Evolutionary conservation across 2,797 vertebrate species (phyloP).

Genomic region (Clarias laeviceps): DNA sequence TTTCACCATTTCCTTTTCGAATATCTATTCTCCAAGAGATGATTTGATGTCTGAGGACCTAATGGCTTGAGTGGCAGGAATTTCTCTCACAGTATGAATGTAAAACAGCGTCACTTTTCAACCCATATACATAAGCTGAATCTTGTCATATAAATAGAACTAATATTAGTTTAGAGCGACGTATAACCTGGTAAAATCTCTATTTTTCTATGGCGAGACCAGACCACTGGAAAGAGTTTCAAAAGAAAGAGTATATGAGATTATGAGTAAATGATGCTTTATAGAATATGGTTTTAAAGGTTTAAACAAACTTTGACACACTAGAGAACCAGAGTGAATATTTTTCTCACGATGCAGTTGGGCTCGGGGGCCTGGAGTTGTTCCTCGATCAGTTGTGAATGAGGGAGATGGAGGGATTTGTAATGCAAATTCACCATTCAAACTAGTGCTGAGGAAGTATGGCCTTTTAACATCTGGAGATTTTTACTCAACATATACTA

Average conservation of each 20-base stretch:
- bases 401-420: conserved; percentile 1
- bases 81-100: conserved; percentile 59
- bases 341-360: conserved; percentile 46
- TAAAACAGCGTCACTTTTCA: conserved; percentile 52
- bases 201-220: conserved; percentile 66
- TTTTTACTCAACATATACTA: not conserved
- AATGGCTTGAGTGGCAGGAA: conserved; percentile 10
- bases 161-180: conserved; percentile 52
- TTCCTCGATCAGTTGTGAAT: conserved; percentile 23
- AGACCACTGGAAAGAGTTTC: conserved; percentile 47
- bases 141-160: conserved; percentile 9
- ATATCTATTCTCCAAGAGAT: not conserved
- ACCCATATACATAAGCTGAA: conserved; percentile 17
- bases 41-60: not conserved
- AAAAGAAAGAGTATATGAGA: conserved; percentile 28
- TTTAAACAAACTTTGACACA: conserved; percentile 78
- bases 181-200: conserved; percentile 40
- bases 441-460: not conserved
- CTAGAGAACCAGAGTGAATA: conserved; percentile 54
- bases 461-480: not conserved
- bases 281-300: conserved; percentile 54
- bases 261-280: conserved; percentile 18
- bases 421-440: not conserved
- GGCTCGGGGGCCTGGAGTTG: conserved; percentile 32
- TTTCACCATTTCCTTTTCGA: not conserved